Evolutionary conservation across 2,797 vertebrate species (phyloP), one percentile per base, ranked within the genome.

Genomic region (Florisuga fusca): DNA sequence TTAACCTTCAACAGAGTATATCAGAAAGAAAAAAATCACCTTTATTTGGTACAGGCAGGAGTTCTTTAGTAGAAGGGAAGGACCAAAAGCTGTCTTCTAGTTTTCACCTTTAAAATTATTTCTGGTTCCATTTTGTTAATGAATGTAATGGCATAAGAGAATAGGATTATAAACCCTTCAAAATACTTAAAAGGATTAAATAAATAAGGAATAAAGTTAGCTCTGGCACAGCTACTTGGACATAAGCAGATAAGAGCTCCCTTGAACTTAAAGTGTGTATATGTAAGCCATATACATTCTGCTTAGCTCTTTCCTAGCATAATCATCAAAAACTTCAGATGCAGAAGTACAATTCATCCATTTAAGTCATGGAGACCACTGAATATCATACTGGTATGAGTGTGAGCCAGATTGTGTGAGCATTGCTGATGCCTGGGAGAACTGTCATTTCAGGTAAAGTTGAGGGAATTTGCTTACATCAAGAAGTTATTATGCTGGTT

Each of bases 101-200:
- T 73, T 84, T 80, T 78, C 53, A 57, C 33, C 36, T 57, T 74
- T 78, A 41, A 82, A 85, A 84, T 84, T 41, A 58, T 16, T 57
- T 58, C 53, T 29, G 51, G 16, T 31, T 50, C 50, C 25, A 34
- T 43, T 36, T 27, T n/a, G 18, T 64, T 92, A 75, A 61, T 66
- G 54, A 78, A 51, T 75, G 43, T 41, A 45, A 22, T 54, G 26
- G 38, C 19, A 41, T 68, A 71, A 85, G 51, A 54, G 15, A 87
- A 85, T 41, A 68, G 43, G 11, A 4, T 64, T 89, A 68, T n/a
- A 90, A 95, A 54, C 38, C 26, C 46, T 64, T 25, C 38, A 68
- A 89, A 85, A 79, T 79, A 22, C 77, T 85, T 93, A 23, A 59
- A 90, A 76, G 62, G 80, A 88, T 94, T 94, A 88, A 88, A 79